These are phyloP conservation scores for Acronicta alni DNA, from an alignment of 2,888 invertebrate species.

Conservation along the genomic window DNA sequence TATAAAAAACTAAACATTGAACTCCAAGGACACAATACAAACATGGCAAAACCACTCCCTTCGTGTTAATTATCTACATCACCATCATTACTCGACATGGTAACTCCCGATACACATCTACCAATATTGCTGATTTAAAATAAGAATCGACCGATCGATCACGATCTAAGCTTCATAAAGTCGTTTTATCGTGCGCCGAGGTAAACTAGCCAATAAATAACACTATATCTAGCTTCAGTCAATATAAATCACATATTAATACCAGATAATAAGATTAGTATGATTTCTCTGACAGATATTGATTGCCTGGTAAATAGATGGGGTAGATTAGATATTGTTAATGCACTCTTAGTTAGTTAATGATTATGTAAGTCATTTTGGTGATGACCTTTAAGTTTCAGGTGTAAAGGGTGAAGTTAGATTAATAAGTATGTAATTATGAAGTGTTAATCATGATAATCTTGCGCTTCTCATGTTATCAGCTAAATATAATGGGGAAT, in stretches of 20 bases:
- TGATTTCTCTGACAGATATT: constrained; percentile 74
- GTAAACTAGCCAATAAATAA: constrained; percentile 62
- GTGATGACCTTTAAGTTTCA: constrained; percentile 17
- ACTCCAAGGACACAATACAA: constrained; percentile 8
- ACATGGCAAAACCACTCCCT: constrained; percentile 8
- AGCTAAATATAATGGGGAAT: background rate
- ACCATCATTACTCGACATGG: constrained; percentile 37
- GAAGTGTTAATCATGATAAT: background rate
- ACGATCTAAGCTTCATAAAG: constrained; percentile 61
- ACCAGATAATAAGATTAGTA: constrained; percentile 70
- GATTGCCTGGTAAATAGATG: constrained; percentile 60
- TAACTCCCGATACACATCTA: constrained; percentile 43
- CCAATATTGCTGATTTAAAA: constrained; percentile 52
- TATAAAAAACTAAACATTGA: background rate
- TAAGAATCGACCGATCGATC: constrained; percentile 57
- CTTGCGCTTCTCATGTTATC: too few species aligned
- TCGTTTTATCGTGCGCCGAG: constrained; percentile 52
- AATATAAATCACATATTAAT: constrained; percentile 79
- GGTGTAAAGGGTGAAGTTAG: constrained; percentile 14
- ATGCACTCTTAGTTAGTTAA: constrained; percentile 42
- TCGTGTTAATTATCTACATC: constrained; percentile 29
- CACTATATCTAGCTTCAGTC: constrained; percentile 62
- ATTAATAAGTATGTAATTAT: background rate
- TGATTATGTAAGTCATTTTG: constrained; percentile 22
- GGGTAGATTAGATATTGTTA: constrained; percentile 53